Evolutionary conservation across 2,113 vertebrate species (phyloP), one percentile per base, ranked within the genome.

Genomic region (Oreocharis arfaki): DNA sequence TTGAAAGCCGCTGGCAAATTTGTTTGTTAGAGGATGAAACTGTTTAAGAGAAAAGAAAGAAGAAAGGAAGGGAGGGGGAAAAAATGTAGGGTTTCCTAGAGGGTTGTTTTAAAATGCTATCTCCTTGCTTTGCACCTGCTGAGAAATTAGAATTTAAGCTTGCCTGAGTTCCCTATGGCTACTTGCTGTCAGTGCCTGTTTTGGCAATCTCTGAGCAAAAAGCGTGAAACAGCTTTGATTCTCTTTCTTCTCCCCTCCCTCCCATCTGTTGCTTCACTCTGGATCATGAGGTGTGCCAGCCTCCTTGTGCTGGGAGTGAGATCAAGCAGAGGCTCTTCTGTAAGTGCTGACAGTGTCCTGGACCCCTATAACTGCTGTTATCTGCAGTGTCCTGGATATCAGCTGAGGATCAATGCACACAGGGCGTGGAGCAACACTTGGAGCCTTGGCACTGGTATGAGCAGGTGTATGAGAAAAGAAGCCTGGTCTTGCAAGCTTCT

Each of bases 1-100:
- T 90, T 89, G 74, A 97, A 97, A 96, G 67, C 71, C 84, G 64
- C 82, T 91, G 87, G 94, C 89, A 93, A 30, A 92, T 88, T 50
- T 91, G 80, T 87, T 92, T 95, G 50, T 86, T 87, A 74, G 32
- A 52, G n/a, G 46, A 83, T 92, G 68, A 73, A 92, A 95, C 28
- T 74, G 30, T 91, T 97, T 32, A 60, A 81, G 53, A 75, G 55
- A 84, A 78, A 47, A 61, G 6, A 91, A 78, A 41, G 59, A 92
- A 86, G 73, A 63, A 80, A 80, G 33, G 28, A 73, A 33, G 3
- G 13, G 13, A 30, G 56, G 20, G 32, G 39, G n/a, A 4, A 30
- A 70, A 87, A 78, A 67, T 35, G 3, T 26, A 83, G 59, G 35
- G 44, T 92, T 84, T 90, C 86, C 53, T 96, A 61, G 41, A 68